These are phyloP conservation scores for Gymnocypris eckloni DNA, from an alignment of 2,797 vertebrate genomes.

Conservation along the genomic window DNA sequence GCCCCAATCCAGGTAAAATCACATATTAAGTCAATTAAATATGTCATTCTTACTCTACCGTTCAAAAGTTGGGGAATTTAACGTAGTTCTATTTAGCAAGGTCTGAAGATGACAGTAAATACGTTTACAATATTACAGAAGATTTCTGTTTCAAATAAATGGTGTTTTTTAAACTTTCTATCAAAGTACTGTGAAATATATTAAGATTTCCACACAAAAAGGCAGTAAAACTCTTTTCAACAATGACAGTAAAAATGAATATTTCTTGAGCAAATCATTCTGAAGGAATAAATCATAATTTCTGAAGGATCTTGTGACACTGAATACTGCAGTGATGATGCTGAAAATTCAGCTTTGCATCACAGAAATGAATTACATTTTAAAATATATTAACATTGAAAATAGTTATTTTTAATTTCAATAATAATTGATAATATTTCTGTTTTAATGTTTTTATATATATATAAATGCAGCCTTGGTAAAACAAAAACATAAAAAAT, in stretches of 20 bases:
- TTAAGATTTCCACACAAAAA: too few species aligned
- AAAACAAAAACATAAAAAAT: neutral
- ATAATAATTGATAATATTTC: neutral
- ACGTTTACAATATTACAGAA: neutral
- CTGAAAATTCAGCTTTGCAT: neutral
- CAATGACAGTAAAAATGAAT: too few species aligned
- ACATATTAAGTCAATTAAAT: neutral
- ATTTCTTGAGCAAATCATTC: neutral
- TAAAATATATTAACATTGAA: neutral
- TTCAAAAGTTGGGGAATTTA: neutral
- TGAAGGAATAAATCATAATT: too few species aligned
- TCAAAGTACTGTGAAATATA: too few species aligned
- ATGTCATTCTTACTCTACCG: neutral
- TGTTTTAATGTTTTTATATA: neutral
- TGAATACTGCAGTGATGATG: neutral
- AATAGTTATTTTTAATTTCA: neutral
- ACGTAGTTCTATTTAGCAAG: neutral
- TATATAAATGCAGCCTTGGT: neutral
- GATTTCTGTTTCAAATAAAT: neutral
- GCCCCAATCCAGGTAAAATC: constrained; percentile 84
- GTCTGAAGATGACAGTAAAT: neutral
- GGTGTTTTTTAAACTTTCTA: neutral
- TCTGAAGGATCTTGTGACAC: neutral
- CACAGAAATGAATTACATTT: neutral
- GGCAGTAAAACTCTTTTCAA: too few species aligned